Evolutionary conservation across 1,140 invertebrate species (phyloP).

Genomic region (Brachionus koreanus): DNA sequence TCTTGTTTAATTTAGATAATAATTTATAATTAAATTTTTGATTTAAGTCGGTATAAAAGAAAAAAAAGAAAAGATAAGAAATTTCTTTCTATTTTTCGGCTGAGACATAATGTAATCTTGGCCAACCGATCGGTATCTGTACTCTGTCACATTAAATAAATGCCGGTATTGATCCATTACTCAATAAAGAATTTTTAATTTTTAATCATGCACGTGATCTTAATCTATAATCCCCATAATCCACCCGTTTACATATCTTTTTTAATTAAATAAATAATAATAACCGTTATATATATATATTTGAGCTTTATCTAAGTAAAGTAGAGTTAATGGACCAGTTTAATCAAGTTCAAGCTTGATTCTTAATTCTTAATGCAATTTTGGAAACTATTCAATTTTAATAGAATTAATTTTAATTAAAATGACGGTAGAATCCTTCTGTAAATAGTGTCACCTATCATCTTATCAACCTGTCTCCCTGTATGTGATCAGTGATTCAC

Average conservation of each 20-base stretch:
- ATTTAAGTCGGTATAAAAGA: background rate
- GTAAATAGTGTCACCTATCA: too few species aligned
- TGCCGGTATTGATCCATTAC: constrained; percentile 23
- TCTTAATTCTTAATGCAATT: too few species aligned
- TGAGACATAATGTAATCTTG: background rate
- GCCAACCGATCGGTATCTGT: background rate
- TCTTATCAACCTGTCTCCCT: too few species aligned
- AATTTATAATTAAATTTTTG: constrained; percentile 1
- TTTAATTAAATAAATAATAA: background rate
- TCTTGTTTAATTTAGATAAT: constrained; percentile 5
- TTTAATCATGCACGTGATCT: background rate
- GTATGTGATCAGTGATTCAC: too few species aligned
- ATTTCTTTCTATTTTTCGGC: background rate
- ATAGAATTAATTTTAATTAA: too few species aligned
- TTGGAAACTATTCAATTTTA: too few species aligned
- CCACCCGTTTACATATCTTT: background rate
- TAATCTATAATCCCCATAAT: constrained; percentile 32
- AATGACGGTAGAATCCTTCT: too few species aligned
- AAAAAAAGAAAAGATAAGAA: background rate
- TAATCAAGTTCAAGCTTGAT: too few species aligned
- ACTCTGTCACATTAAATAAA: background rate
- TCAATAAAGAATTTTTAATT: background rate
- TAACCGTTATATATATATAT: background rate
- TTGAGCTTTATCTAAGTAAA: too few species aligned
- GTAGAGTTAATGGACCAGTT: too few species aligned